Percentiles rank a stretch among this genome's conserved stretches.
Evolutionary conservation across 2,888 invertebrate species (phyloP).

Genomic region (Pharmacophagus antenor): DNA sequence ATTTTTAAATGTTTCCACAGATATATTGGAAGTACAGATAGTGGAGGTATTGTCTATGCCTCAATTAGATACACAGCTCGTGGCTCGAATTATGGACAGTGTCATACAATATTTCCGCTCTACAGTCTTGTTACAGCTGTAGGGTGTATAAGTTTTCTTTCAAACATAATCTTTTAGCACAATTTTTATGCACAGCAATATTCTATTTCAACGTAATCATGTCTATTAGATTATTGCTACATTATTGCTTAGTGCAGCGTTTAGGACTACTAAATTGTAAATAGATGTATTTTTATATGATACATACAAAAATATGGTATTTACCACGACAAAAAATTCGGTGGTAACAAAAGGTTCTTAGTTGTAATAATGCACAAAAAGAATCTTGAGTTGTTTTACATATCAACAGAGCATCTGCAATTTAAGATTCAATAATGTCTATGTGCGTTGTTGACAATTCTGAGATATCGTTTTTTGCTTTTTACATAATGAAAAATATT

Average conservation of each 20-base stretch:
- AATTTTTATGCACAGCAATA: neutral
- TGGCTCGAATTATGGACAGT: constrained; percentile 83
- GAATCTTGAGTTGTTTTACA: too few relatives aligned
- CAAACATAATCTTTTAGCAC: neutral
- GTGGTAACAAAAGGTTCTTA: too few relatives aligned
- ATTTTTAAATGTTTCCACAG: constrained; percentile 57
- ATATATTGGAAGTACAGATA: constrained; percentile 86
- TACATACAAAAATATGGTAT: neutral
- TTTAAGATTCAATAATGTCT: too few relatives aligned
- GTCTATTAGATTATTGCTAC: neutral
- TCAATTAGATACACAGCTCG: constrained; percentile 77
- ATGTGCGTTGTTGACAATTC: neutral
- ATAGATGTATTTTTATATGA: neutral
- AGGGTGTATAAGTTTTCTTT: constrained; percentile 47
- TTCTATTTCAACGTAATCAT: neutral
- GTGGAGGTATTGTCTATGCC: constrained; percentile 84
- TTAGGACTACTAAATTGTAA: neutral
- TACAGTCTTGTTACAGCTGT: constrained; percentile 61
- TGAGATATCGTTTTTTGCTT: too few relatives aligned
- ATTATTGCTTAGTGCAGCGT: neutral
- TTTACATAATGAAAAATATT: neutral
- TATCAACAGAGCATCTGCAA: too few relatives aligned
- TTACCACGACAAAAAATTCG: too few relatives aligned
- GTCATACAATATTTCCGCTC: constrained; percentile 86
- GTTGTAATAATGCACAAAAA: neutral